A percentile compares a stretch with the other conserved stretches of the same genome.
These are phyloP conservation scores for Andrena bicolor DNA, from an alignment of 2,888 invertebrate genomes.

Conservation along the genomic window DNA sequence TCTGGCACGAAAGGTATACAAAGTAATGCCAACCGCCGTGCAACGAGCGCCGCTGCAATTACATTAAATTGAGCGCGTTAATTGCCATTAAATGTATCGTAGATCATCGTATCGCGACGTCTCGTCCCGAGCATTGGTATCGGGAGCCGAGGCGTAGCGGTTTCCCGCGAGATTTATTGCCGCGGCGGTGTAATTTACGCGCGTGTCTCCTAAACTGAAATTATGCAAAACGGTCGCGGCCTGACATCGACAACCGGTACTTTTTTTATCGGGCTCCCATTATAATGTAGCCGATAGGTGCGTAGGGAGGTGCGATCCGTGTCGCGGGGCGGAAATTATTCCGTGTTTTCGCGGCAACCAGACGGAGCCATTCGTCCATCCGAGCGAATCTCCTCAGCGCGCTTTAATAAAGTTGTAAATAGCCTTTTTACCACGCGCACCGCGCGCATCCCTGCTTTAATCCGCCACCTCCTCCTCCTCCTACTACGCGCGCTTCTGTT, in stretches of 20 bases:
- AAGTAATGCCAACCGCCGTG: constrained; percentile 1
- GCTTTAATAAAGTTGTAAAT: constrained; percentile 46
- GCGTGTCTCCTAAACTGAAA: constrained; percentile 57
- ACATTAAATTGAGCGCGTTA: constrained; percentile 45
- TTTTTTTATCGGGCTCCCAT: constrained; percentile 36
- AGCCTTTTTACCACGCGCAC: constrained; percentile 41
- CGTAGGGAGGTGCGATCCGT: background rate
- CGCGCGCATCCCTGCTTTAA: constrained; percentile 18
- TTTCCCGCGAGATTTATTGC: constrained; percentile 52
- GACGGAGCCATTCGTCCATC: background rate
- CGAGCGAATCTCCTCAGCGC: background rate
- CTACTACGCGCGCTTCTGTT: constrained; percentile 5
- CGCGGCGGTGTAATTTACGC: constrained; percentile 46
- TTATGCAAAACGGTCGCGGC: constrained; percentile 51
- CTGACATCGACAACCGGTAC: constrained; percentile 22
- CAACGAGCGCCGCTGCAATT: constrained; percentile 26
- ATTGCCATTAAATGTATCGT: constrained; percentile 45
- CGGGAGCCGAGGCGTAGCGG: constrained; percentile 28
- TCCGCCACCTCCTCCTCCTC: background rate
- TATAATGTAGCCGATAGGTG: constrained; percentile 32
- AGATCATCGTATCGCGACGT: constrained; percentile 27
- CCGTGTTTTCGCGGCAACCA: constrained; percentile 15
- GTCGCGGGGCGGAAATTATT: constrained; percentile 32
- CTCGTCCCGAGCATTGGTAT: background rate
- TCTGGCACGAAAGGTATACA: constrained; percentile 9